A percentile compares a stretch with the other conserved stretches of the same genome.
phyloP scores from a whole-genome alignment of 1,140 invertebrate species.

The Luehdorfia chinensis region DNA sequence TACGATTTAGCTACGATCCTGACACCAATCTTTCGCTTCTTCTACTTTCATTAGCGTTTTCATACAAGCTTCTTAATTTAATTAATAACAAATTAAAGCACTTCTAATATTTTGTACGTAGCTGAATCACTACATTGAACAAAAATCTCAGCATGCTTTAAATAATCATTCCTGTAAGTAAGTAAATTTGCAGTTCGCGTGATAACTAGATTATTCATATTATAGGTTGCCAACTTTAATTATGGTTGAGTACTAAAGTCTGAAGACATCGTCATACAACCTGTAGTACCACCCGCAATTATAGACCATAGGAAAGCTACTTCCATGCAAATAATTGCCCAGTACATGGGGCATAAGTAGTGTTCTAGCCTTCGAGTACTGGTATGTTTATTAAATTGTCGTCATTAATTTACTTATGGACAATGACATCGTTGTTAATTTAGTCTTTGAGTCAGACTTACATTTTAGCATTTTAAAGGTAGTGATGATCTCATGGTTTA shows the following conservation, averaged over 20 bases:
- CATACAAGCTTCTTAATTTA: no score
- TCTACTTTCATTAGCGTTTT: no score
- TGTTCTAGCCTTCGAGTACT: slow-evolving; percentile 44
- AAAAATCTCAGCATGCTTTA: no score
- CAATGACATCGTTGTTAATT: slow-evolving; percentile 4
- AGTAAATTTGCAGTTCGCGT: slow-evolving; percentile 8
- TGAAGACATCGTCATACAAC: slow-evolving; percentile 6
- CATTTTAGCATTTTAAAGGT: no score
- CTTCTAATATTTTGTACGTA: no score
- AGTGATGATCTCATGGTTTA: no score
- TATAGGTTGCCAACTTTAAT: slow-evolving; percentile 1
- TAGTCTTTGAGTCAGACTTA: no score
- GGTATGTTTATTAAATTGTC: slow-evolving; percentile 64
- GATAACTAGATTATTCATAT: slow-evolving; percentile 9
- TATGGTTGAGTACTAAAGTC: slow-evolving; percentile 4
- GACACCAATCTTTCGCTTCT: no score
- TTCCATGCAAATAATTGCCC: neutral
- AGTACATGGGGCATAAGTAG: neutral
- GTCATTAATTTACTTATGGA: slow-evolving; percentile 39
- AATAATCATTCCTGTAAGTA: slow-evolving; percentile 2
- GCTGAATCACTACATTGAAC: no score
- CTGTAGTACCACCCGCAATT: slow-evolving; percentile 2
- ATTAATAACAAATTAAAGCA: no score
- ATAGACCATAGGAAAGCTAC: slow-evolving; percentile 11
- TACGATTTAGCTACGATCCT: no score